Conservation (phyloP, 2,797 vertebrate genomes). For the Enteromius thamalakanensis region DNA sequence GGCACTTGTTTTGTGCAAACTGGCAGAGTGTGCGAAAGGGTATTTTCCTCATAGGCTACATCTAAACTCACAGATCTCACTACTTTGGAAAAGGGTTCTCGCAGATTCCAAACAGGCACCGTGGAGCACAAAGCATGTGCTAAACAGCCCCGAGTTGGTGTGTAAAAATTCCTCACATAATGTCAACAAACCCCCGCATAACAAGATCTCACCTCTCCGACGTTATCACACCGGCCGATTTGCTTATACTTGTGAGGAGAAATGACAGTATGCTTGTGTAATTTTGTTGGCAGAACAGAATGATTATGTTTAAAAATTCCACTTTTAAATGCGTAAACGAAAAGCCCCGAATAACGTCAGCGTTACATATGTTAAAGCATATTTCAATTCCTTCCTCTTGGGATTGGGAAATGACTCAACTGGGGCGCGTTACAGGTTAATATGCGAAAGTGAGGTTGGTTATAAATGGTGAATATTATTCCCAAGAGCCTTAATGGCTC, state of each 20-base stretch:
- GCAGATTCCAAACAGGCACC: slow-evolving; percentile 32
- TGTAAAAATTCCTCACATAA: slow-evolving; percentile 48
- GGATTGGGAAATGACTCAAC: slow-evolving; percentile 38
- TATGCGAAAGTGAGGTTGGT: slow-evolving; percentile 82
- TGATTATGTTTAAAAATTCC: slow-evolving; percentile 47
- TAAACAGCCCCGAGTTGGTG: slow-evolving; percentile 29
- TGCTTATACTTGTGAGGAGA: slow-evolving; percentile 48
- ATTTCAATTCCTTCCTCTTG: slow-evolving; percentile 28
- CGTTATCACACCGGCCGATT: slow-evolving; percentile 46
- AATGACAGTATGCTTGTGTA: slow-evolving; percentile 48
- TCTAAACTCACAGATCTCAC: slow-evolving; percentile 22
- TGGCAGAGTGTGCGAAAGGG: slow-evolving; percentile 67
- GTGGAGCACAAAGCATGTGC: slow-evolving; percentile 32
- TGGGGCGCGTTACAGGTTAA: slow-evolving; percentile 74
- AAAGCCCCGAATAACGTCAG: slow-evolving; percentile 39
- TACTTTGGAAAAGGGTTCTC: slow-evolving; percentile 31
- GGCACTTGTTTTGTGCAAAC: slow-evolving; percentile 67
- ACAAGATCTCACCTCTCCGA: slow-evolving; percentile 42
- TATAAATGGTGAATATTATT: slow-evolving; percentile 85
- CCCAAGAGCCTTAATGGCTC: slow-evolving; percentile 80
- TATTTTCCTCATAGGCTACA: slow-evolving; percentile 42
- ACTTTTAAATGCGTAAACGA: slow-evolving; percentile 42
- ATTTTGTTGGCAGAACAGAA: slow-evolving; percentile 44
- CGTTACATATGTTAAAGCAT: slow-evolving; percentile 40
- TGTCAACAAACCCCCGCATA: slow-evolving; percentile 52